Conservation (phyloP, 2,888 invertebrate species). For the Mythimna loreyi region DNA sequence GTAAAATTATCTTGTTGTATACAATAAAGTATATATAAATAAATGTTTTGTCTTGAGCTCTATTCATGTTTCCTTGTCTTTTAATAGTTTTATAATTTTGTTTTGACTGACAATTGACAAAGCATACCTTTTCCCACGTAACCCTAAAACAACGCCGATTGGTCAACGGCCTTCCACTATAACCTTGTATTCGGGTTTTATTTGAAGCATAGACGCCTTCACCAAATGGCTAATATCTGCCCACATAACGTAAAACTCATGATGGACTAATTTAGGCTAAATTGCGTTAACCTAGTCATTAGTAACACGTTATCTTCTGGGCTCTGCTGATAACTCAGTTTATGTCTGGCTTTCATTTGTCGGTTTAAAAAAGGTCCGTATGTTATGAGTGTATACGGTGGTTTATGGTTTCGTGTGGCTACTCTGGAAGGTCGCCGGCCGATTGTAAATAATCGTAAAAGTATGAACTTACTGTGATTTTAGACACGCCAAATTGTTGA, state of each 20-base stretch:
- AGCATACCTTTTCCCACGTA: background rate
- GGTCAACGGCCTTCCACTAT: slow-evolving; percentile 60
- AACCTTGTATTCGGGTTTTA: slow-evolving; percentile 64
- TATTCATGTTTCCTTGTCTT: background rate
- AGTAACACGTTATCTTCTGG: slow-evolving; percentile 59
- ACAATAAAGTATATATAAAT: no score
- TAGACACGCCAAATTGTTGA: slow-evolving; percentile 54
- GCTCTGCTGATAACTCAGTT: slow-evolving; percentile 55
- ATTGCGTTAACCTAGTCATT: slow-evolving; percentile 58
- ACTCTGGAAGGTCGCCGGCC: slow-evolving; percentile 32
- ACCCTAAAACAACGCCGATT: slow-evolving; percentile 47
- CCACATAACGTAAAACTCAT: slow-evolving; percentile 53
- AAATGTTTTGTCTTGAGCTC: background rate
- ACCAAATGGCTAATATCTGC: slow-evolving; percentile 57
- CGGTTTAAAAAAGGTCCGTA: slow-evolving; percentile 35
- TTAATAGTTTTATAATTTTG: background rate
- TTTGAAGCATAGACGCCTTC: slow-evolving; percentile 52
- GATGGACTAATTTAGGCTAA: slow-evolving; percentile 54
- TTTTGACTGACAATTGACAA: background rate
- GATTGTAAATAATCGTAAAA: slow-evolving; percentile 45
- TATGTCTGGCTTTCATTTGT: slow-evolving; percentile 45
- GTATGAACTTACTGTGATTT: slow-evolving; percentile 51
- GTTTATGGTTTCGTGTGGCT: slow-evolving; percentile 47
- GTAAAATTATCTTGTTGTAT: no score
- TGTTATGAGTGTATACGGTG: slow-evolving; percentile 3